phyloP scores from a whole-genome alignment of 2,888 invertebrate genomes.

The Trichopoda pennipes region DNA sequence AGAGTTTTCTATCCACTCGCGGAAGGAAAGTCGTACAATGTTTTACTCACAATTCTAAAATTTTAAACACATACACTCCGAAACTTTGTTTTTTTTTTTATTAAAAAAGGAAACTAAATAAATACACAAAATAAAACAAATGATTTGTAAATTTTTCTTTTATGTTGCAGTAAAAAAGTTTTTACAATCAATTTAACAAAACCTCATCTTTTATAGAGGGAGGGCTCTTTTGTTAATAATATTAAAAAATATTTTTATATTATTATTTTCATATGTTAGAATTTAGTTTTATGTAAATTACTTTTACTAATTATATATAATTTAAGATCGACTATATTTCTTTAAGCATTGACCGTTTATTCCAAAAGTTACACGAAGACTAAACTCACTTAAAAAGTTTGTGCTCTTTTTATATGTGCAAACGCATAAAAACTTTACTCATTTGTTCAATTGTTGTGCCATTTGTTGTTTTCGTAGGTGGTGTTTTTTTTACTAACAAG shows the following conservation, averaged over 20 bases:
- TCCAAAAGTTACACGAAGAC: constrained; percentile 66
- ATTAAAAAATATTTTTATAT: constrained; percentile 2
- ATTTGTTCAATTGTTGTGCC: constrained; percentile 37
- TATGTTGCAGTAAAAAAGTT: constrained; percentile 4
- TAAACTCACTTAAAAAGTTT: constrained; percentile 61
- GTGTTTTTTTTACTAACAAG: constrained; percentile 31
- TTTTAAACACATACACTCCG: constrained; percentile 24
- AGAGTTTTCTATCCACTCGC: constrained; percentile 60
- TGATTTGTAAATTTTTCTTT: constrained; percentile 12
- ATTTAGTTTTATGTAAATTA: constrained; percentile 10
- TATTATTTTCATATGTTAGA: background rate
- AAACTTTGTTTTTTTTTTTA: constrained; percentile 19
- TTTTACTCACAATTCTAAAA: constrained; percentile 57
- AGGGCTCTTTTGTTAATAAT: constrained; percentile 1
- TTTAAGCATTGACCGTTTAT: constrained; percentile 59
- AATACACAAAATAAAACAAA: constrained; percentile 66
- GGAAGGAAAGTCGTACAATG: constrained; percentile 49
- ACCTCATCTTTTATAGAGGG: background rate
- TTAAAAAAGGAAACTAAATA: constrained; percentile 52
- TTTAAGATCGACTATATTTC: background rate
- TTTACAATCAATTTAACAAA: background rate
- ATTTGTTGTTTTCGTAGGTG: constrained; percentile 20
- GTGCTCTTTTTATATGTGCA: constrained; percentile 67
- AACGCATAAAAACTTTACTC: constrained; percentile 51
- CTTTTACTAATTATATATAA: constrained; percentile 23